Conservation (phyloP, 2,888 invertebrate genomes). For the Drosophila eohydei region DNA sequence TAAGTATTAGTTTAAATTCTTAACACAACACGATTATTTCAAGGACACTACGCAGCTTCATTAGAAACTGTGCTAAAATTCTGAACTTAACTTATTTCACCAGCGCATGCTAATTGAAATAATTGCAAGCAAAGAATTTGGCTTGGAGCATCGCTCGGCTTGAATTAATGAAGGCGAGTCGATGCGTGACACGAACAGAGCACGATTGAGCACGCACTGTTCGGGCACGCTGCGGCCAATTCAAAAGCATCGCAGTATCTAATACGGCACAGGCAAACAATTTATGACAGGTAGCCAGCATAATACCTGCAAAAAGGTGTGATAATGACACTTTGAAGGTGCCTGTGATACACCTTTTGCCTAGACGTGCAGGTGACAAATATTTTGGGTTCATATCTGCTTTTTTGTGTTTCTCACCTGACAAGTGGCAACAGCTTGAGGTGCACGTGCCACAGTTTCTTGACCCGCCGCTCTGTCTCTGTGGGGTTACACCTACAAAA, state of each 20-base stretch:
- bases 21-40: constrained; percentile 25
- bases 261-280: constrained; percentile 3
- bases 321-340: constrained; percentile 53
- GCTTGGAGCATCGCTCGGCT: constrained; percentile 8
- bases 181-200: constrained; percentile 7
- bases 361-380: constrained; percentile 23
- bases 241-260: neutral
- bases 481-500: constrained; percentile 34
- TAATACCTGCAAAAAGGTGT: constrained; percentile 39
- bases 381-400: constrained; percentile 16
- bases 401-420: constrained; percentile 34
- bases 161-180: constrained; percentile 10
- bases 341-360: constrained; percentile 52
- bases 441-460: constrained; percentile 46
- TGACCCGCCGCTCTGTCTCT: constrained; percentile 44
- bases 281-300: constrained; percentile 32
- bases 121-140: constrained; percentile 25
- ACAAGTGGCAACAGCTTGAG: constrained; percentile 26
- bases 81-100: constrained; percentile 21
- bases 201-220: constrained; percentile 1
- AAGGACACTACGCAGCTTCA: constrained; percentile 28
- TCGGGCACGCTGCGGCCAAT: neutral
- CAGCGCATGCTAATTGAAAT: constrained; percentile 43
- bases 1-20: constrained; percentile 9
- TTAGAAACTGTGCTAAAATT: constrained; percentile 32